These are phyloP conservation scores for Clytia hemisphaerica DNA, from an alignment of 30 jellyfish, hydroid and myxozoan genomes.

Conservation along the genomic window DNA sequence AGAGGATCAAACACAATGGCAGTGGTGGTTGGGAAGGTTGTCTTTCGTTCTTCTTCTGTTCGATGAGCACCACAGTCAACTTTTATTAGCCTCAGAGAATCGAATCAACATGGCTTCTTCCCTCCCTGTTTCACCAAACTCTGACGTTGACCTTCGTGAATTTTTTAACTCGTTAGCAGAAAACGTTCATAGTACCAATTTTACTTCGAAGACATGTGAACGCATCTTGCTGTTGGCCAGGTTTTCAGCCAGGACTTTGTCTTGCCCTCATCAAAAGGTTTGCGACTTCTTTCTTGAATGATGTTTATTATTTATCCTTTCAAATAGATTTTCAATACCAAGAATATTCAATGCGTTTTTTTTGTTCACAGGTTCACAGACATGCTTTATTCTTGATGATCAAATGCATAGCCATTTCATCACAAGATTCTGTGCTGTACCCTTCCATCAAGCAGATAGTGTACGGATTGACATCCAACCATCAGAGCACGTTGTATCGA, in stretches of 20 bases:
- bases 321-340: too few species aligned
- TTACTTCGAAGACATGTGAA: not conserved
- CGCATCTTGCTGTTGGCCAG: not conserved
- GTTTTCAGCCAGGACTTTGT: slow-evolving; percentile 19
- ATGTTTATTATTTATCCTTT: too few species aligned
- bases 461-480: slow-evolving; percentile 47
- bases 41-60: slow-evolving; percentile 49
- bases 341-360: too few species aligned
- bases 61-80: slow-evolving; percentile 56
- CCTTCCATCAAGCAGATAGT: slow-evolving; percentile 41
- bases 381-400: slow-evolving; percentile 19
- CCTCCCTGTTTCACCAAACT: slow-evolving; percentile 60
- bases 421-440: slow-evolving; percentile 54
- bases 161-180: slow-evolving; percentile 67
- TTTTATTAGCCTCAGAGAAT: slow-evolving; percentile 46
- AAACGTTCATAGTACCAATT: slow-evolving; percentile 25
- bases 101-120: slow-evolving; percentile 53
- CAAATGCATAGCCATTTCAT: slow-evolving; percentile 24
- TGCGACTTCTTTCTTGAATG: too few species aligned
- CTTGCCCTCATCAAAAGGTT: slow-evolving; percentile 17
- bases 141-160: slow-evolving; percentile 75
- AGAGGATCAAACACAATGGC: slow-evolving; percentile 66
- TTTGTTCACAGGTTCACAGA: too few species aligned
- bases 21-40: slow-evolving; percentile 85
- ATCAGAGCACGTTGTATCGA: slow-evolving; percentile 59